Percentiles rank a stretch among this genome's conserved stretches.
These are phyloP conservation scores for Bovichtus variegatus DNA, from an alignment of 2,797 vertebrate genomes.

Conservation along the genomic window DNA sequence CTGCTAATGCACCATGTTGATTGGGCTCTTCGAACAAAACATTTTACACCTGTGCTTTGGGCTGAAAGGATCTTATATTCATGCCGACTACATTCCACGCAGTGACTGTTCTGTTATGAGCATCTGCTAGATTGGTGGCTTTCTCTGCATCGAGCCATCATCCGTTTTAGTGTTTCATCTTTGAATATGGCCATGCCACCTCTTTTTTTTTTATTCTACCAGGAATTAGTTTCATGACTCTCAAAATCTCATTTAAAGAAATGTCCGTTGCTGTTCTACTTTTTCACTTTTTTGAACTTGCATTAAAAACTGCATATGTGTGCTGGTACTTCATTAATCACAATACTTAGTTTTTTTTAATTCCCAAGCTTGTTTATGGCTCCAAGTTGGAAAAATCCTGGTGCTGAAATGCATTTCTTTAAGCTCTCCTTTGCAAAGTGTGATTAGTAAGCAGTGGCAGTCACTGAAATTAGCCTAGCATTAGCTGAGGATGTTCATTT, in stretches of 20 bases:
- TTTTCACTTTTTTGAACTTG: not conserved
- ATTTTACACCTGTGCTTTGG: constrained; percentile 23
- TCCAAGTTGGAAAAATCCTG: constrained; percentile 8
- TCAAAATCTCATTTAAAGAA: not conserved
- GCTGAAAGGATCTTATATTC: constrained; percentile 5
- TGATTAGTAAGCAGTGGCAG: constrained; percentile 20
- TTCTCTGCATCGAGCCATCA: not conserved
- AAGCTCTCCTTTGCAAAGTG: not conserved
- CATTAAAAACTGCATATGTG: not conserved
- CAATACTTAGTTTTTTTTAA: constrained; percentile 17
- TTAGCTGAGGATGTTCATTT: constrained; percentile 21
- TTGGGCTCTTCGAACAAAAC: constrained; percentile 10
- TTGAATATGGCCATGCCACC: not conserved
- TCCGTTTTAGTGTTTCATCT: not conserved
- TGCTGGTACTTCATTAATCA: constrained; percentile 10
- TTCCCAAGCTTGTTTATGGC: constrained; percentile 3
- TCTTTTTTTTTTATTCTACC: not conserved
- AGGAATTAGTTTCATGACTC: not conserved
- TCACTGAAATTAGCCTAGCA: constrained; percentile 18
- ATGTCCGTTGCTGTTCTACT: not conserved
- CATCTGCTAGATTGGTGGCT: not conserved
- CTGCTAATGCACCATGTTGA: constrained; percentile 5
- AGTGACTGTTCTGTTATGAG: not conserved
- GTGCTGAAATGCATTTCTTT: not conserved
- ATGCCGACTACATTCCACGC: not conserved